Percentiles rank a stretch among this genome's conserved stretches.
These are phyloP conservation scores for Okapia johnstoni DNA, from an alignment of 2,113 vertebrate genomes.

Conservation along the genomic window DNA sequence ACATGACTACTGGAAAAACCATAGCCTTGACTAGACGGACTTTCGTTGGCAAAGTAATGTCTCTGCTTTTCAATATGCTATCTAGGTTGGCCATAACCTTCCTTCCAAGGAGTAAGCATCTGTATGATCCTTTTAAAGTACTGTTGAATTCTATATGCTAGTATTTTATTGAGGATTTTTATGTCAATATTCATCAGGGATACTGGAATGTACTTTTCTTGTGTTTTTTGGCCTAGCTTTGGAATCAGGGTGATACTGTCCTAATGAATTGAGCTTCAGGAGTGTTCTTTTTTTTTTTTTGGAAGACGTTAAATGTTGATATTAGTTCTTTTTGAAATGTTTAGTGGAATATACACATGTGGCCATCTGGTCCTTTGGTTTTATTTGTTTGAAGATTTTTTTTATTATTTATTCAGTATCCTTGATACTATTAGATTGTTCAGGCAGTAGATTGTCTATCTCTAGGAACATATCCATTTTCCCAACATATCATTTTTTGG, in stretches of 20 bases:
- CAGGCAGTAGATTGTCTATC: neutral
- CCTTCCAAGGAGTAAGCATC: too few relatives aligned
- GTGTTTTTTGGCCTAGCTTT: neutral
- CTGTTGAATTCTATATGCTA: neutral
- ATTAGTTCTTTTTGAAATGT: neutral
- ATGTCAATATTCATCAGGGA: neutral
- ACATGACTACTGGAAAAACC: too few relatives aligned
- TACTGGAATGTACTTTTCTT: neutral
- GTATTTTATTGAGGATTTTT: neutral
- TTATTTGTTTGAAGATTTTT: neutral
- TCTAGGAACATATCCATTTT: neutral
- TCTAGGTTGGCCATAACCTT: too few relatives aligned
- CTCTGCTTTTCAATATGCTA: too few relatives aligned
- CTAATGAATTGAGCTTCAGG: neutral
- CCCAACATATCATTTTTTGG: neutral
- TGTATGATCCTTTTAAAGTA: neutral
- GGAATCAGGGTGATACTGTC: neutral
- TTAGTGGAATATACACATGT: neutral
- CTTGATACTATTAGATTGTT: neutral
- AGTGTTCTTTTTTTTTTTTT: neutral
- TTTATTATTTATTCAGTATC: neutral
- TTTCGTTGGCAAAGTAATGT: too few relatives aligned
- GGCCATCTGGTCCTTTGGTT: neutral
- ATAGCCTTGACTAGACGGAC: too few relatives aligned
- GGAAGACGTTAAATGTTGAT: neutral